Evolutionary conservation across 1,140 invertebrate species (phyloP).

Genomic region (Agraylea sexmaculata): DNA sequence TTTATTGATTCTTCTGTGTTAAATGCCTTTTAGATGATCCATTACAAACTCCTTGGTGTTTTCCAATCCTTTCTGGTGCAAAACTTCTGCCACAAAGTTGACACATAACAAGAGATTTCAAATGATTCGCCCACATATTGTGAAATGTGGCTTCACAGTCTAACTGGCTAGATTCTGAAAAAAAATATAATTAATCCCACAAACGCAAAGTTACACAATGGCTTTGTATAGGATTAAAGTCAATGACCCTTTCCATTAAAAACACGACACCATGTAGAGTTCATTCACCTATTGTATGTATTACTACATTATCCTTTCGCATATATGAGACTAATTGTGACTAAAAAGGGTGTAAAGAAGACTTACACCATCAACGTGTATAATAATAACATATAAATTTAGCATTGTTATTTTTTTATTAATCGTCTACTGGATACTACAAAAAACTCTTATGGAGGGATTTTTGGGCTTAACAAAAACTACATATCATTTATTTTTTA

Average conservation of each 20-base stretch:
- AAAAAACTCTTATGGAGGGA: no score
- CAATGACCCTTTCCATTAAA: not conserved
- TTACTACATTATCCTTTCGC: conserved; percentile 1
- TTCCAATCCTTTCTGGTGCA: conserved; percentile 15
- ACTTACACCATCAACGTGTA: no score
- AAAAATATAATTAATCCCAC: conserved; percentile 5
- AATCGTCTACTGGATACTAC: no score
- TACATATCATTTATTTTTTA: no score
- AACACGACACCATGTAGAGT: no score
- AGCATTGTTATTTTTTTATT: no score
- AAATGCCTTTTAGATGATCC: conserved; percentile 11
- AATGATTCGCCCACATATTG: conserved; percentile 15
- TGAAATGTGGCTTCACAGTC: conserved; percentile 12
- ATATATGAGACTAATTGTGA: not conserved
- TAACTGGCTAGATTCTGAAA: conserved; percentile 11
- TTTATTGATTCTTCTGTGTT: no score
- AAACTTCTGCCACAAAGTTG: conserved; percentile 14
- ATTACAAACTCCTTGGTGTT: conserved; percentile 15
- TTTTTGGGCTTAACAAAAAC: no score
- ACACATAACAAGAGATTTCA: conserved; percentile 16
- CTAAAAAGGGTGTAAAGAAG: not conserved
- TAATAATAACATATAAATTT: no score
- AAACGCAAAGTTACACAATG: not conserved
- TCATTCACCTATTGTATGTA: no score
- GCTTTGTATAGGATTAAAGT: not conserved